These are phyloP conservation scores for Morbakka virulenta DNA, from an alignment of 30 jellyfish, hydroid and myxozoan species.

Conservation along the genomic window DNA sequence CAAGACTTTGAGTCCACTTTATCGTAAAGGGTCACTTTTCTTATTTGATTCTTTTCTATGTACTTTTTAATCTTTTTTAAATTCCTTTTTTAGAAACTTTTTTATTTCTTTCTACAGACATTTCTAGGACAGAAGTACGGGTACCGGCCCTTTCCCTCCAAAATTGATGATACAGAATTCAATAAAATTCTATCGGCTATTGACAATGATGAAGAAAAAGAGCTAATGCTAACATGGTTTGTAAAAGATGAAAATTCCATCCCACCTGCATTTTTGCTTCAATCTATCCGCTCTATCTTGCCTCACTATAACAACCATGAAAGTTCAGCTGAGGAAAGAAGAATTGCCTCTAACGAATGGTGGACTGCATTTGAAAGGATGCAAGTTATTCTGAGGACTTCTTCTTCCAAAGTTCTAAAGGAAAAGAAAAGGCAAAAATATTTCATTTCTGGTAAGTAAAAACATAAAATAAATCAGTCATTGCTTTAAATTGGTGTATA, in stretches of 20 bases:
- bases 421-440: slow-evolving; percentile 43
- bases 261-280: slow-evolving; percentile 70
- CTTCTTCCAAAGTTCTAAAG: slow-evolving; percentile 35
- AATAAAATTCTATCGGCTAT: slow-evolving; percentile 48
- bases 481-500: too few species aligned
- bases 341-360: slow-evolving; percentile 75
- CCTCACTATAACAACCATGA: slow-evolving; percentile 74
- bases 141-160: slow-evolving; percentile 94
- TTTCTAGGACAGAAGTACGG: slow-evolving; percentile 88
- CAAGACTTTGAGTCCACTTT: too few species aligned
- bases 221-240: slow-evolving; percentile 64
- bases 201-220: slow-evolving; percentile 32
- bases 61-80: too few species aligned
- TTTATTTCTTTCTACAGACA: slow-evolving; percentile 32
- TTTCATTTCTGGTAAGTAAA: slow-evolving; percentile 80
- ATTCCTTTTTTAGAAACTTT: too few species aligned
- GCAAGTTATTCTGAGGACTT: slow-evolving; percentile 63
- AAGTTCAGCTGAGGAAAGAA: slow-evolving; percentile 61
- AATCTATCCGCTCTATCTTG: slow-evolving; percentile 56
- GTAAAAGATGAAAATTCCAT: slow-evolving; percentile 60
- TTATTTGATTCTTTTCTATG: too few species aligned
- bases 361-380: slow-evolving; percentile 83
- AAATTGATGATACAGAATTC: slow-evolving; percentile 59
- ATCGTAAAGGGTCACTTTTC: too few species aligned
- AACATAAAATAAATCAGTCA: too few species aligned